Base-by-base conservation (phyloP, 2,888 invertebrate genomes). In the Brachypalpus laphriformis region DNA sequence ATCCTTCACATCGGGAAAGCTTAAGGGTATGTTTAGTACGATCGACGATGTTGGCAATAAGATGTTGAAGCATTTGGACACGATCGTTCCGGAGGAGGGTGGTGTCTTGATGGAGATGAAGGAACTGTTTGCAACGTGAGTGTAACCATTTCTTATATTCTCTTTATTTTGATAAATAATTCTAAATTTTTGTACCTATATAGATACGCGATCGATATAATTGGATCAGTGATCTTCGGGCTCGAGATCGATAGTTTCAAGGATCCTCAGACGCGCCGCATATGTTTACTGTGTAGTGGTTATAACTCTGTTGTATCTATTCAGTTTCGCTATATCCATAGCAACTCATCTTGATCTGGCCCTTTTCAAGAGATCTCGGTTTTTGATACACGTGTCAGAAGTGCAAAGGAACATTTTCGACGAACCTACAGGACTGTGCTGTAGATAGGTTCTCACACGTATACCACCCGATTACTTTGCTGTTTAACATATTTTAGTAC, bases 1-100 rank as follows among this genome's bases (percentile, higher is more conserved):
- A 0, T 93, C 94, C 0, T 96, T 95, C 89, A 94, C 95, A 0
- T 93, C 95, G 0, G 94, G 94, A 6, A 95, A 95, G 90, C 90
- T 96, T 56, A 95, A 94, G 89, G 93, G 91, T 1, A 95, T 95
- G 94, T 95, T 94, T 87, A 92, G 92, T 0, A 93, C 94, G 0
- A 93, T 95, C 9, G 92, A 94, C 45, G 91, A 93, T 37, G 94
- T 94, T 72, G 94, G 94, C 0, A 90, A 93, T 9, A 92, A 93
- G 72, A 92, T 95, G 87, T 89, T 93, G 1, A 88, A 90, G 4
- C 92, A 93, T 71, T 91, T 93, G 6, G 90, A 92, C 54, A 70
- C 18, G 68, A 89, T 57, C 47, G 89, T 77, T 80, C 91, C 51
- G 75, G 63, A 89, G 0, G 91, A 91, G 0, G 89, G 88, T 2